Base-by-base conservation (phyloP, 1,140 invertebrate species). In the Drosophila punjabiensis region DNA sequence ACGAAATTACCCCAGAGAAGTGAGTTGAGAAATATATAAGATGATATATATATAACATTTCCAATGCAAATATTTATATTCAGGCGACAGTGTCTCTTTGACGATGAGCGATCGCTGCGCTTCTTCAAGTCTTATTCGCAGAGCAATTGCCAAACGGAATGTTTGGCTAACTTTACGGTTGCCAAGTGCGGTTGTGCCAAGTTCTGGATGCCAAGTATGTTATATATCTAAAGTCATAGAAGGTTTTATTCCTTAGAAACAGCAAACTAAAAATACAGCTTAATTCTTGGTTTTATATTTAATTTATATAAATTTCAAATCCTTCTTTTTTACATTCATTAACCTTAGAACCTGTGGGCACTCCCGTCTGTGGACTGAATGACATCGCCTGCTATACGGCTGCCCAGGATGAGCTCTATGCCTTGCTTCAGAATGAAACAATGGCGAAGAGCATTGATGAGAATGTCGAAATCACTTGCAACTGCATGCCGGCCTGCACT, bases 61-160 rank as follows among this genome's bases (percentile, higher is more conserved):
- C 9, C 16, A 16, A 47, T 80, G 20, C 16, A 41, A 35, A 33
- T 48, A 60, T 11, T 10, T 47, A 20, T 66, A 16, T 47, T 13
- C 77, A 95, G 94, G 81, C 94, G 95, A 4, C 94, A 95, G 66
- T 96, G 96, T 67, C 96, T 94, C 91, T 96, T 96, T 74, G 94
- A 94, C 43, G 93, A 93, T 43, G 96, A 96, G 82, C 94, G 95
- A 24, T 93, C 94, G 53, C 92, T 96, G 18, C 93, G 93, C 48
- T 96, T 94, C 82, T 96, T 95, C 85, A 94, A 95, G 76, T 95
- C 95, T 5, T 97, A 97, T 82, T 97, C 96, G 3, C 96, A 97
- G 86, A 94, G 95, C 63, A 97, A 96, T 86, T 97, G 96, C 83
- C 94, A 96, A 77, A 94, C 96, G 47, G 96, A 97, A 92, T 97